Evolutionary conservation across 2,888 invertebrate genomes (phyloP), one percentile per base, ranked within the genome.

Genomic region (Tricholauxania praeusta): DNA sequence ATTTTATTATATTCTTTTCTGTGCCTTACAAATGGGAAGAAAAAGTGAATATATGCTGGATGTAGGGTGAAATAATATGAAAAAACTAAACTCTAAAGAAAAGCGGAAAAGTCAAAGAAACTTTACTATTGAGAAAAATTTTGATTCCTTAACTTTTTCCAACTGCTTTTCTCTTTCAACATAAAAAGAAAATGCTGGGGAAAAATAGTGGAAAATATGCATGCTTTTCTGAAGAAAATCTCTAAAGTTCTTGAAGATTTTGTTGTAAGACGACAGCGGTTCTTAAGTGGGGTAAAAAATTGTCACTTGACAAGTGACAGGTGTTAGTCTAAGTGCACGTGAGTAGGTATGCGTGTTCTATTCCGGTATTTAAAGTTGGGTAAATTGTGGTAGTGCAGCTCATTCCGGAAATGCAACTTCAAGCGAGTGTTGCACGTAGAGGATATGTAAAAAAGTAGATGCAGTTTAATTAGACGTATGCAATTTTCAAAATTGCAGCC

Each of bases 71-170:
- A 63, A 48, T 0, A 62, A 15, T 2, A n/a, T 12, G 17, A 39
- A 47, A 14, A n/a, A 15, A 32, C 12, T 60, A 32, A 15, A 62
- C n/a, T 12, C 14, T 28, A 3, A 32, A 32, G 63, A 7, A 63
- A 48, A 63, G 63, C 62, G 48, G 17, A 63, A 47, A 63, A 63
- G 63, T 47, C 63, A 63, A 63, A 63, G 48, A 48, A 63, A 62
- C 47, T 47, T 62, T 47, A 10, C 17, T 39, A 32, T 28, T 17
- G 47, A 17, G 63, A 12, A 19, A 48, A 63, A 17, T 28, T 47
- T 63, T 48, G 63, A 39, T 63, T 63, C 19, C 28, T 15, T 2
- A 28, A 62, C n/a, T 14, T 10, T 39, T 32, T 32, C n/a, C 12
- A 15, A 62, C 12, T 15, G 17, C 62, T 62, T 62, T 62, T 28